A percentile compares a stretch with the other conserved stretches of the same genome.
These are phyloP conservation scores for Prorops nasuta DNA, from an alignment of 1,140 invertebrate genomes.

Conservation along the genomic window DNA sequence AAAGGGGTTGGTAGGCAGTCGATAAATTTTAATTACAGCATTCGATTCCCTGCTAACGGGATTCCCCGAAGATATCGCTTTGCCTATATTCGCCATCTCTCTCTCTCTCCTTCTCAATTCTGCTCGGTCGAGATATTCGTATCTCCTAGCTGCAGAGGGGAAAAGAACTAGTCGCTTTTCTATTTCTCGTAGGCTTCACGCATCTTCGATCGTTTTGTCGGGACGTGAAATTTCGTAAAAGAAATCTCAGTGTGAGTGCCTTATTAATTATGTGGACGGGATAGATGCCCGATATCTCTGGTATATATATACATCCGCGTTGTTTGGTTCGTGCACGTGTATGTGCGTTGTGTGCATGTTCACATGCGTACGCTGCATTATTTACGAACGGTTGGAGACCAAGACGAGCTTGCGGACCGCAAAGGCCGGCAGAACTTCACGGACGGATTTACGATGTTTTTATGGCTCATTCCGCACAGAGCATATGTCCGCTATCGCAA, in stretches of 20 bases:
- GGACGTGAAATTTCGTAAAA: constrained; percentile 15
- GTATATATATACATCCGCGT: no score
- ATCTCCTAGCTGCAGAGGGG: no score
- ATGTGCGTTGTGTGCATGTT: no score
- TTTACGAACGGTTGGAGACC: no score
- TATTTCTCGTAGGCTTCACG: constrained; percentile 10
- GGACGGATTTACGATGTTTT: constrained; percentile 26
- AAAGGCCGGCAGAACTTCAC: constrained; percentile 13
- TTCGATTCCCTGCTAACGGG: constrained; percentile 15
- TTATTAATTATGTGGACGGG: no score
- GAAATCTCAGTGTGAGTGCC: no score
- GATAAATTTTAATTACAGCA: constrained; percentile 29
- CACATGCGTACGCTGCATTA: no score
- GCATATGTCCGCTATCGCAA: constrained; percentile 24
- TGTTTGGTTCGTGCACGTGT: no score
- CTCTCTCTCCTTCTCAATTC: constrained; percentile 1
- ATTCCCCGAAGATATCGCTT: background rate
- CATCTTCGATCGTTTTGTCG: no score
- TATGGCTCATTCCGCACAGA: constrained; percentile 24
- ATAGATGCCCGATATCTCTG: no score
- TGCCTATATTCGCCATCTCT: constrained; percentile 1
- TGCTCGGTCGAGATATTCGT: no score
- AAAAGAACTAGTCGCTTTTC: constrained; percentile 15
- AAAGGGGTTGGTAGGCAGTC: constrained; percentile 2
- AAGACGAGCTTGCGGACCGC: no score